Conservation (phyloP, 2,888 invertebrate genomes). For the Idaea straminata region DNA sequence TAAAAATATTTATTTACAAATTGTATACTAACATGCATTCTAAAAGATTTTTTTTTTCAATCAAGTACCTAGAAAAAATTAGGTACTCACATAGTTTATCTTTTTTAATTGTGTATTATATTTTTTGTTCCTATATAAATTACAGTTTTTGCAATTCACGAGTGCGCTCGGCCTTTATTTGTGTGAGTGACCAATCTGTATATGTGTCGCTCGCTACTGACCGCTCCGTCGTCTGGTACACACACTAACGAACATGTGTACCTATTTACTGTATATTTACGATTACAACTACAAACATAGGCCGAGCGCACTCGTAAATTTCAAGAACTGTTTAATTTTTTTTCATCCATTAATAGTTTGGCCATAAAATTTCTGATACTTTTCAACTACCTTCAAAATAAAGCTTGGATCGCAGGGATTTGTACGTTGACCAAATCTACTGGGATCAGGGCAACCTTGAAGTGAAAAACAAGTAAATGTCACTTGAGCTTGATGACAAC, state of each 20-base stretch:
- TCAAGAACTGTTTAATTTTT: conserved; percentile 8
- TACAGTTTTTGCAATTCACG: too few relatives aligned
- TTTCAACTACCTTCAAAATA: conserved; percentile 49
- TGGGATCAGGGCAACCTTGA: conserved; percentile 69
- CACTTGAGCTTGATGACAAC: conserved; percentile 53
- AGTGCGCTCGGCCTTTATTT: too few relatives aligned
- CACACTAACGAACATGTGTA: too few relatives aligned
- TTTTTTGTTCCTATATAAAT: conserved; percentile 9
- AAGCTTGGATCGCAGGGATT: conserved; percentile 52
- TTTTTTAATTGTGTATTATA: neutral
- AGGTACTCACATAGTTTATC: neutral
- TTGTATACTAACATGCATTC: neutral
- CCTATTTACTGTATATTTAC: too few relatives aligned
- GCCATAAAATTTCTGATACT: conserved; percentile 52
- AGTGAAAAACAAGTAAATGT: conserved; percentile 53
- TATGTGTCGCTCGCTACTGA: too few relatives aligned
- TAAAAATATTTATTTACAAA: neutral
- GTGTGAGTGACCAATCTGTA: too few relatives aligned
- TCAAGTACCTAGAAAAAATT: neutral
- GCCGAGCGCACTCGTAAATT: too few relatives aligned
- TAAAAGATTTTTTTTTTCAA: neutral
- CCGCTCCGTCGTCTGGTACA: too few relatives aligned
- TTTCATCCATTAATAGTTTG: conserved; percentile 36
- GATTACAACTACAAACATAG: too few relatives aligned
- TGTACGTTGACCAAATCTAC: conserved; percentile 36